Conservation (phyloP, 2,113 vertebrate genomes). For the Vanacampus margaritifer region DNA sequence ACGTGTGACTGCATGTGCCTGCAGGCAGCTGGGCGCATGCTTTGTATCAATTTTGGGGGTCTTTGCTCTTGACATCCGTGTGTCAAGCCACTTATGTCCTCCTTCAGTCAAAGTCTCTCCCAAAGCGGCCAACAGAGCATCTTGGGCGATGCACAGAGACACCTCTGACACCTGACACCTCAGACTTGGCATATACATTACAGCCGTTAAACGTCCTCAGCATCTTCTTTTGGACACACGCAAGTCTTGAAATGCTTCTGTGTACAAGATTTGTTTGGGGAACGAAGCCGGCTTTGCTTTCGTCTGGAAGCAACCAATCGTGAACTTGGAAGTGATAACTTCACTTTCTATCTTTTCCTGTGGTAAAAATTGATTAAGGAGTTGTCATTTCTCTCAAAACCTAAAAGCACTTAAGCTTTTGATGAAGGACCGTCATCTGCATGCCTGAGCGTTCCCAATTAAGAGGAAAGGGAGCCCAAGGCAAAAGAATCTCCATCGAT, state of each 20-base stretch:
- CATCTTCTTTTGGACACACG: too few species aligned
- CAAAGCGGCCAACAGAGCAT: not conserved
- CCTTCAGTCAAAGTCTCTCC: conserved; percentile 12
- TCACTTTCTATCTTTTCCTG: too few species aligned
- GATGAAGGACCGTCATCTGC: not conserved
- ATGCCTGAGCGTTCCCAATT: not conserved
- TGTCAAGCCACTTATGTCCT: conserved; percentile 10
- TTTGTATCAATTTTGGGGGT: conserved; percentile 18
- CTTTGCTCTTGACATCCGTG: conserved; percentile 37
- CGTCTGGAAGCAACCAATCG: too few species aligned
- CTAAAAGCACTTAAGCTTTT: not conserved
- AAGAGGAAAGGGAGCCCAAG: not conserved
- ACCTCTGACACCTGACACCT: too few species aligned
- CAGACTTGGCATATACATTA: too few species aligned
- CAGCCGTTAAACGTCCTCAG: too few species aligned
- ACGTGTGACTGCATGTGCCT: conserved; percentile 9
- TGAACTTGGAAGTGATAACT: too few species aligned
- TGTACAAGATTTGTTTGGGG: too few species aligned
- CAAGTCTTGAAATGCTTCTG: too few species aligned
- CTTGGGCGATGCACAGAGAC: not conserved
- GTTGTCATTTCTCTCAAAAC: not conserved
- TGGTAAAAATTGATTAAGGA: too few species aligned
- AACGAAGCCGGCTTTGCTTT: too few species aligned
- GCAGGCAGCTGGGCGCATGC: conserved; percentile 20
- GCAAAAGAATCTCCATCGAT: not conserved